Percentiles rank a stretch among this genome's conserved stretches.
Conservation (phyloP, 53 echinoderm and acorn worm genomes). For the Temnopleurus reevesii region DNA sequence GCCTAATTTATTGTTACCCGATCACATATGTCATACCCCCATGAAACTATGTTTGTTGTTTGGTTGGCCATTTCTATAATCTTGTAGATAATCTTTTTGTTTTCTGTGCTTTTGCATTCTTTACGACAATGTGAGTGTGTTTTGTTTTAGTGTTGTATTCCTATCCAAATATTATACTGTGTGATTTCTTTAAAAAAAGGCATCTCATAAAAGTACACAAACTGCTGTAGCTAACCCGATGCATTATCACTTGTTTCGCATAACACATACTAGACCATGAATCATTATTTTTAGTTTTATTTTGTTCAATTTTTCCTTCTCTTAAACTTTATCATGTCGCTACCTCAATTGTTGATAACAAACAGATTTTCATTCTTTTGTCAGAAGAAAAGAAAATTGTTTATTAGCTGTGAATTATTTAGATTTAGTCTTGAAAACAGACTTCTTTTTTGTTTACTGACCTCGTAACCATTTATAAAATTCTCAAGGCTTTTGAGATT, state of each 20-base stretch:
- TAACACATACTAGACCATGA: not conserved
- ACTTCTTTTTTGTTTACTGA: no score
- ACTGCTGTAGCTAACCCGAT: no score
- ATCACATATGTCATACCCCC: constrained; percentile 7
- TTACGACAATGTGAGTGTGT: not conserved
- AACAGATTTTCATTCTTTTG: constrained; percentile 7
- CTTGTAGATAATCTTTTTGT: constrained; percentile 13
- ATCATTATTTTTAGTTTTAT: constrained; percentile 7
- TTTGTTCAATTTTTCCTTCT: no score
- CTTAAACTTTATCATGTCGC: constrained; percentile 39
- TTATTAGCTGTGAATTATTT: no score
- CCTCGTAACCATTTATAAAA: no score
- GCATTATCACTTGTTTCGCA: not conserved
- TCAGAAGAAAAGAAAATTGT: not conserved
- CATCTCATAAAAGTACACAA: no score
- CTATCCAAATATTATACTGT: not conserved
- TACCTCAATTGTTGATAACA: constrained; percentile 44
- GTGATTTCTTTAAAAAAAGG: no score
- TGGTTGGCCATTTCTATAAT: constrained; percentile 32
- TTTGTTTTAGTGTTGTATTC: not conserved
- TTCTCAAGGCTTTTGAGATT: no score
- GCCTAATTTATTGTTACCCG: no score
- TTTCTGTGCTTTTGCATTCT: constrained; percentile 30
- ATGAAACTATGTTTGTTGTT: constrained; percentile 23
- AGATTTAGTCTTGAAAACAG: no score